A percentile compares a stretch with the other conserved stretches of the same genome.
Evolutionary conservation across 2,888 invertebrate genomes (phyloP).

Genomic region (Melieria picta): DNA sequence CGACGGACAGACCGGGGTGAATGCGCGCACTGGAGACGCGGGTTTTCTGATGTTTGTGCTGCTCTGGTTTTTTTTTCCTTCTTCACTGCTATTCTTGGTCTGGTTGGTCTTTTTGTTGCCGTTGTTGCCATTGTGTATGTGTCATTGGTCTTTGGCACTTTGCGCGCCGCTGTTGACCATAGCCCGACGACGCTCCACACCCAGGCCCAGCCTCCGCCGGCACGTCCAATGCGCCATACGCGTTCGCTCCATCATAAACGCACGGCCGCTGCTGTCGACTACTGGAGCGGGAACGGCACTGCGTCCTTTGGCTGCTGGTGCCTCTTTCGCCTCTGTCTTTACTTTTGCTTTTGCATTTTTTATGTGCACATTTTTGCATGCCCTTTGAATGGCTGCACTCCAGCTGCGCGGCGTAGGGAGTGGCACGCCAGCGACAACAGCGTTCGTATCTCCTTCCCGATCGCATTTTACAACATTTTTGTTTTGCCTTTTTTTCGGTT

Average conservation of each 20-base stretch:
- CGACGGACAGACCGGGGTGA: too few species aligned
- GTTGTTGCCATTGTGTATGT: constrained; percentile 13
- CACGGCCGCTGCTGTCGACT: not conserved
- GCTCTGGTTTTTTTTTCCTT: too few species aligned
- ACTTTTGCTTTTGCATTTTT: constrained; percentile 22
- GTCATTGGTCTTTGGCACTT: constrained; percentile 33
- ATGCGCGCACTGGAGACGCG: too few species aligned
- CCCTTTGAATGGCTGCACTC: not conserved
- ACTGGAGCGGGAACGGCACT: not conserved
- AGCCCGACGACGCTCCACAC: constrained; percentile 15
- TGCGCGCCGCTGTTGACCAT: not conserved
- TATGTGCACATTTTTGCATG: not conserved
- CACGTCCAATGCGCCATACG: not conserved
- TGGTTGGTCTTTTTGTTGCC: constrained; percentile 14
- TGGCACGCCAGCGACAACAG: constrained; percentile 6
- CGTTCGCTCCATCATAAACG: constrained; percentile 3
- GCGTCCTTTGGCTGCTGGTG: not conserved
- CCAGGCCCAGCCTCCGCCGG: not conserved
- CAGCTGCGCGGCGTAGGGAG: constrained; percentile 6
- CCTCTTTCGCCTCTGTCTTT: constrained; percentile 7
- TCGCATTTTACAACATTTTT: not conserved
- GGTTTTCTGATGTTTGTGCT: too few species aligned
- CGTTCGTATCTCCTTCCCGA: constrained; percentile 7
- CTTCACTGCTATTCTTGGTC: constrained; percentile 9
- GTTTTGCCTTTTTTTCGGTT: not conserved